These are phyloP conservation scores for Oenanthe melanoleuca DNA, from an alignment of 2,113 vertebrate genomes.

Conservation along the genomic window DNA sequence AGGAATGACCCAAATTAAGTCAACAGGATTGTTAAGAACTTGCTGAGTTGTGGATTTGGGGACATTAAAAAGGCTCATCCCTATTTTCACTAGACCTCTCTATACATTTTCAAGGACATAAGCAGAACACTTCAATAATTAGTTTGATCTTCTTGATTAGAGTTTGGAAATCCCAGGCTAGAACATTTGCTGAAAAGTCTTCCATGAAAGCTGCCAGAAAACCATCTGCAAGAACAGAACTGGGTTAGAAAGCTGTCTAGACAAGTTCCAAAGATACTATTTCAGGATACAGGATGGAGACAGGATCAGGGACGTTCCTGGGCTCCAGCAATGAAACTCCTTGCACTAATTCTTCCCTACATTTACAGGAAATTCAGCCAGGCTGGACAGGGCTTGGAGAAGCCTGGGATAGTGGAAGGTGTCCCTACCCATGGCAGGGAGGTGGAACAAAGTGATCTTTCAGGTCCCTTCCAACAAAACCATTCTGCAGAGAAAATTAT, in stretches of 20 bases:
- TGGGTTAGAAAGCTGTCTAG: neutral
- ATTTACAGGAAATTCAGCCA: neutral
- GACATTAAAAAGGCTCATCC: neutral
- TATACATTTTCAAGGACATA: neutral
- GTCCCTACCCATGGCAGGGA: neutral
- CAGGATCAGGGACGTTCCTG: neutral
- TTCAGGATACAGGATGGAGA: neutral
- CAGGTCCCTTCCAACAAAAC: neutral
- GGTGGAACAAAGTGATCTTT: neutral
- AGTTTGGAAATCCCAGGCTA: neutral
- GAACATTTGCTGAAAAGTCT: neutral
- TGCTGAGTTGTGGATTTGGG: neutral
- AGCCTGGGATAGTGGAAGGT: neutral
- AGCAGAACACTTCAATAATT: neutral
- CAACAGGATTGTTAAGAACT: neutral
- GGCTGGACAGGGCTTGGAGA: neutral
- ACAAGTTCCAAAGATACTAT: neutral
- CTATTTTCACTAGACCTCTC: neutral
- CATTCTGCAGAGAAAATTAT: accelerated
- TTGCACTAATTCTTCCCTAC: neutral
- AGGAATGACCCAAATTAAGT: neutral
- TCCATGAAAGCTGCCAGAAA: neutral
- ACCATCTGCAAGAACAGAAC: neutral
- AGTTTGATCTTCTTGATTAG: neutral
- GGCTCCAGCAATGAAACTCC: neutral